Conservation (phyloP, 2,113 vertebrate species). For the Machaerirhynchus nigripectus region DNA sequence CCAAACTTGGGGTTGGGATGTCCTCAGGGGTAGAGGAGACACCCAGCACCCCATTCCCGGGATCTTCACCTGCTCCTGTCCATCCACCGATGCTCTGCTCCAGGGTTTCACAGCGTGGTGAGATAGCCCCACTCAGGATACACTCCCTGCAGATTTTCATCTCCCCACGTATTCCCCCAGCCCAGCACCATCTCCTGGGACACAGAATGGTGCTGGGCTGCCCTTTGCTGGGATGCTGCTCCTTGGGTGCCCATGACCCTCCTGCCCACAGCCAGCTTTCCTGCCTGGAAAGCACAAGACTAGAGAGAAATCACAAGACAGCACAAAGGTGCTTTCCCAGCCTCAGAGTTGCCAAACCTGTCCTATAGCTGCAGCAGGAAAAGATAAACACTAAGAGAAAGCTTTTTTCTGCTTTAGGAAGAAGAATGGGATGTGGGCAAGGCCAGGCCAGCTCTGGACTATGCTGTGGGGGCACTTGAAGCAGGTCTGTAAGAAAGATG, state of each 20-base stretch:
- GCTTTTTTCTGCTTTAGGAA: neutral
- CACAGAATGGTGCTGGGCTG: neutral
- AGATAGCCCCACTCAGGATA: neutral
- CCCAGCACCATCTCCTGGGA: neutral
- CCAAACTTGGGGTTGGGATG: neutral
- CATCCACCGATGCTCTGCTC: neutral
- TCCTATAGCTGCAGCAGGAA: neutral
- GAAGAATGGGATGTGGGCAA: neutral
- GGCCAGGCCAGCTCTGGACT: neutral
- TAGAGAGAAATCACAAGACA: neutral
- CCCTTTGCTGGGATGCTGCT: neutral
- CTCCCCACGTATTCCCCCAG: accelerated
- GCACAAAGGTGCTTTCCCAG: neutral
- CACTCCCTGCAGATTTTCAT: neutral
- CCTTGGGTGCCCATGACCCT: neutral
- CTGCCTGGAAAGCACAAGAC: neutral
- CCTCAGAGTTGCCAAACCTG: neutral
- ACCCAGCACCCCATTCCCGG: accelerated
- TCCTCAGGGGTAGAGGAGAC: neutral
- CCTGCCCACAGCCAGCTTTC: neutral
- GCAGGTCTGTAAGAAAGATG: neutral
- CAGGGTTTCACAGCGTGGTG: accelerated
- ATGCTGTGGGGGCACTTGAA: neutral
- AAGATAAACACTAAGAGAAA: neutral
- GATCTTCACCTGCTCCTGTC: neutral